Evolutionary conservation across 2,113 vertebrate genomes (phyloP).

Genomic region (Tor tambroides): DNA sequence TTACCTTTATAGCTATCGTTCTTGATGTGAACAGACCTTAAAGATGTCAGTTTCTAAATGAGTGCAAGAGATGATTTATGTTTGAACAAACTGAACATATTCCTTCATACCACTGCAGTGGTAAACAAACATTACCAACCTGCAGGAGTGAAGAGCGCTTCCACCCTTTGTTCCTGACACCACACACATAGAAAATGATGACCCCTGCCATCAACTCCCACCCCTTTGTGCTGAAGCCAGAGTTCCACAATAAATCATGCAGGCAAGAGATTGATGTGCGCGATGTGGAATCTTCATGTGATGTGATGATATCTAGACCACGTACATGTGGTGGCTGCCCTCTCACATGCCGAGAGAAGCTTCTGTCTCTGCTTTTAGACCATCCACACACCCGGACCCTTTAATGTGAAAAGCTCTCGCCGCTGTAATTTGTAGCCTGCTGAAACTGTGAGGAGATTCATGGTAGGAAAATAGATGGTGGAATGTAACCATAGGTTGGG

Average conservation of each 20-base stretch:
- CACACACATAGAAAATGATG: conserved; percentile 16
- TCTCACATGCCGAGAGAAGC: conserved; percentile 50
- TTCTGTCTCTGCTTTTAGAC: conserved; percentile 62
- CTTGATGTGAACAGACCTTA: neutral
- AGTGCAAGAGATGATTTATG: neutral
- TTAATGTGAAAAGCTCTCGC: conserved; percentile 72
- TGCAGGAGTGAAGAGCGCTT: neutral
- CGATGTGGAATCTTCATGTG: conserved; percentile 68
- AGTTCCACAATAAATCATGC: conserved; percentile 39
- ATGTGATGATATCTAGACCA: conserved; percentile 72
- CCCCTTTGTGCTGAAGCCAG: conserved; percentile 33
- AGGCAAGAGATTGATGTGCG: conserved; percentile 60
- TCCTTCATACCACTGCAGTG: neutral
- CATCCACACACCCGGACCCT: conserved; percentile 57
- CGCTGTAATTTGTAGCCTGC: conserved; percentile 59
- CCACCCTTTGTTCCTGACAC: conserved; percentile 22
- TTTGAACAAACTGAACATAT: neutral
- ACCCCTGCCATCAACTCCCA: conserved; percentile 23
- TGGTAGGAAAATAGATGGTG: conserved; percentile 57
- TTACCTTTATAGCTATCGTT: neutral
- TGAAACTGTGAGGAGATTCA: conserved; percentile 61
- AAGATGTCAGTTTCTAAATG: neutral
- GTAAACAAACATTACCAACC: conserved; percentile 12
- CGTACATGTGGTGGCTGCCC: conserved; percentile 49
- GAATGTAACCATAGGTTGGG: conserved; percentile 19